Evolutionary conservation across 2,113 vertebrate species (phyloP).

Genomic region (Nyctereutes procyonoides): DNA sequence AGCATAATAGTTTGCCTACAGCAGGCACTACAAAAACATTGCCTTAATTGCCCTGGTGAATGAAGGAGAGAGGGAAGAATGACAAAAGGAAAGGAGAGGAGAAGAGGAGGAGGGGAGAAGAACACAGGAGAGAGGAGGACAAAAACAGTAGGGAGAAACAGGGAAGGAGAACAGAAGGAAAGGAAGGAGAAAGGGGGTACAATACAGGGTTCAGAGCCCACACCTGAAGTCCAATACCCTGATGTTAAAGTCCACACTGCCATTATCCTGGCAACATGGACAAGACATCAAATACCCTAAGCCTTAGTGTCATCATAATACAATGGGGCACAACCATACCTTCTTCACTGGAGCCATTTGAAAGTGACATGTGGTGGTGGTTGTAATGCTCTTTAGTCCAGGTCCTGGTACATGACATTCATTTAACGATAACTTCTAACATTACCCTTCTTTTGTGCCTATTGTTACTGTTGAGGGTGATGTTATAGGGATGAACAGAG

Average conservation of each 20-base stretch:
- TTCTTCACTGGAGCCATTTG: background rate
- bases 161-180: background rate
- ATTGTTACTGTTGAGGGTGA: background rate
- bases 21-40: background rate
- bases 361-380: background rate
- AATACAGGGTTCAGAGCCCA: background rate
- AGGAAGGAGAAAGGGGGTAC: background rate
- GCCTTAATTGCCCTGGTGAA: background rate
- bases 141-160: background rate
- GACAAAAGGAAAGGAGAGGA: no score
- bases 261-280: background rate
- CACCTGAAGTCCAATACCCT: background rate
- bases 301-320: background rate
- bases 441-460: background rate
- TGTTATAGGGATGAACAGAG: background rate
- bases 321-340: background rate
- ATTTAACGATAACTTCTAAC: background rate
- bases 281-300: background rate
- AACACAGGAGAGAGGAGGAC: background rate
- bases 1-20: background rate
- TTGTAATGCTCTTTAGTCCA: background rate
- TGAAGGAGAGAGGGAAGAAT: rapidly evolving
- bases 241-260: background rate
- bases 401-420: background rate
- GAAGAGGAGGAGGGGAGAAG: no score